phyloP scores from a whole-genome alignment of 2,797 vertebrate species.

The Melopsittacus undulatus region DNA sequence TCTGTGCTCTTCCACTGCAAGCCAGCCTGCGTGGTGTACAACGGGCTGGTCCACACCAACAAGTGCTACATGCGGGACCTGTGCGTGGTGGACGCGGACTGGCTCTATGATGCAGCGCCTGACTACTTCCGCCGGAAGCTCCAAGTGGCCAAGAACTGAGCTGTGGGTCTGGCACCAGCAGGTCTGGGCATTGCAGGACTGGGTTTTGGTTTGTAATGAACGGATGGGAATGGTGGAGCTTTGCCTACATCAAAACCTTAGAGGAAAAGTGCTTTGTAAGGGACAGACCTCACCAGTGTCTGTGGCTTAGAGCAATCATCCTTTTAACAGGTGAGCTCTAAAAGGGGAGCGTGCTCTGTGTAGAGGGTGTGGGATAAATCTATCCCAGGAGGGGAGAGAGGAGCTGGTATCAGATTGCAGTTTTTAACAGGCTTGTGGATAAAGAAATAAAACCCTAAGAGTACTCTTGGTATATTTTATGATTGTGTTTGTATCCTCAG shows the following conservation, averaged over 20 bases:
- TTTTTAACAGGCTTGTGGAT: not conserved
- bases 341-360: not conserved
- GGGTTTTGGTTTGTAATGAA: not conserved
- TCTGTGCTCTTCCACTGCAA: constrained; percentile 93
- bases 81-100: constrained; percentile 90
- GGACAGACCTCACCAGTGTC: not conserved
- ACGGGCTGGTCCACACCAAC: constrained; percentile 89
- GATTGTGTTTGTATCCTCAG: not conserved
- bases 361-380: not conserved
- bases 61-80: constrained; percentile 96
- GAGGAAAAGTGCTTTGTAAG: not conserved
- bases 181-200: not conserved
- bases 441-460: not conserved
- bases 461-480: not conserved
- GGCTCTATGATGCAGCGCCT: constrained; percentile 91
- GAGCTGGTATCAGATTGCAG: not conserved
- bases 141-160: constrained; percentile 77
- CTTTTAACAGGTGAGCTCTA: not conserved
- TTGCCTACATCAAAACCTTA: not conserved
- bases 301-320: not conserved
- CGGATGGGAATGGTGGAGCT: not conserved
- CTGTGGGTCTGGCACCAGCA: rapidly evolving
- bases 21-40: constrained; percentile 91
- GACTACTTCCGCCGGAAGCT: constrained; percentile 90
- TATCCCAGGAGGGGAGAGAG: not conserved